Base-by-base conservation (phyloP, 2,797 vertebrate species). In the Falco berigora region DNA sequence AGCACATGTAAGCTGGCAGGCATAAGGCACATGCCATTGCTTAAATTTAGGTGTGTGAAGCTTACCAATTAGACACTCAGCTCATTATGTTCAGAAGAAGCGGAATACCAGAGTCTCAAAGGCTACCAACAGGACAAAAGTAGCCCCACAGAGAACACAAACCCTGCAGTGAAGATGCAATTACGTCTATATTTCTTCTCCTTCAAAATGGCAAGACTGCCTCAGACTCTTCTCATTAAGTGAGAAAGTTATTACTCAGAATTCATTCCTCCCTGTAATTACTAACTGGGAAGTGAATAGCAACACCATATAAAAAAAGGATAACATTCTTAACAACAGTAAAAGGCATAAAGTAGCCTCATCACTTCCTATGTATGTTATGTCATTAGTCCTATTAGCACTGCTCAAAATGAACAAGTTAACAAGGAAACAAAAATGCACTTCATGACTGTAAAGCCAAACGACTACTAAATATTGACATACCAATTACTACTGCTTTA, bases 171-270 rank as follows among this genome's bases (percentile, higher is more conserved):
- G 77, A 92, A 49, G 59, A 91, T 53, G 74, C 76, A 93, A 90
- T 95, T 94, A 95, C 46, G 82, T 67, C 62, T 74, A 6, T 67
- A 91, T 88, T 94, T 93, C 63, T 76, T 59, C 71, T 67, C 49
- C 44, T 92, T 91, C 62, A 64, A 82, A 90, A 85, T 24, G 47
- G 76, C 56, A 83, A 91, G 67, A 64, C 55, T 83, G 74, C 80
- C 86, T 88, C n/a, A 30, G 68, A 72, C 61, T 89, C 67, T 90
- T 85, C 92, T 94, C 78, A 90, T 93, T 94, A 96, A 92, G 56
- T 50, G 75, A 83, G 50, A 74, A 95, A 93, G 52, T 74, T 95
- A 94, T 80, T 67, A 77, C 49, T 73, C 1, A 0, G 62, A 92
- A 89, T 88, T 47, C 50, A 86, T 96, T 95, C 46, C 23, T 67